These are phyloP conservation scores for Cheumatopsyche charites DNA, from an alignment of 1,140 invertebrate genomes.

Conservation along the genomic window DNA sequence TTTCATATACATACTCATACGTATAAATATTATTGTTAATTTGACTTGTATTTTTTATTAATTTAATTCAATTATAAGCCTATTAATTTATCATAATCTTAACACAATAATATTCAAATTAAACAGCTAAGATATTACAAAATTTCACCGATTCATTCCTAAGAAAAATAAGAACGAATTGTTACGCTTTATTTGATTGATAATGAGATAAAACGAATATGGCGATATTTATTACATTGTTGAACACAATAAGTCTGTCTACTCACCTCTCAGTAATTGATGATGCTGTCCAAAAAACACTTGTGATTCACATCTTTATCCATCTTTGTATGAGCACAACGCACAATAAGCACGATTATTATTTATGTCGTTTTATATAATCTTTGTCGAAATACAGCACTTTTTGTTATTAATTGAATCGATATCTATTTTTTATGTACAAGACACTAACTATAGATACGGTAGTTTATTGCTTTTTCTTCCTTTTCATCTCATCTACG, in stretches of 20 bases:
- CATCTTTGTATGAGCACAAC: conserved; percentile 5
- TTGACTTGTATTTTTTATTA: too few relatives aligned
- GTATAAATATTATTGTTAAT: too few relatives aligned
- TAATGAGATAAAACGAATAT: background rate
- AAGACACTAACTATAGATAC: background rate
- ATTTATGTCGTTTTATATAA: background rate
- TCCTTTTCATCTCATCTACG: conserved; percentile 11
- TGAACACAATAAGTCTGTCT: conserved; percentile 4
- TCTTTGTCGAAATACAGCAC: background rate
- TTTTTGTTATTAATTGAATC: background rate
- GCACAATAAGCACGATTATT: background rate
- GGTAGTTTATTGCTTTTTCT: conserved; percentile 20
- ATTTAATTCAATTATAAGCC: too few relatives aligned
- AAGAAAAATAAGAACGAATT: too few relatives aligned
- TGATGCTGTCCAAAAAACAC: conserved; percentile 6
- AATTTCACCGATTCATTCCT: too few relatives aligned
- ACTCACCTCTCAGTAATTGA: conserved; percentile 17
- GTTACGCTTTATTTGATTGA: too few relatives aligned
- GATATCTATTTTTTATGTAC: background rate
- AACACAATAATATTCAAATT: too few relatives aligned
- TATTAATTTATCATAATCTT: too few relatives aligned
- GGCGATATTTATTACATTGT: conserved; percentile 6
- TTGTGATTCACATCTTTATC: conserved; percentile 19
- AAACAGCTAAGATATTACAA: too few relatives aligned
- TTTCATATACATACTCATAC: too few relatives aligned